Evolutionary conservation across 2,888 invertebrate species (phyloP).

Genomic region (Drosophila melanosoma): DNA sequence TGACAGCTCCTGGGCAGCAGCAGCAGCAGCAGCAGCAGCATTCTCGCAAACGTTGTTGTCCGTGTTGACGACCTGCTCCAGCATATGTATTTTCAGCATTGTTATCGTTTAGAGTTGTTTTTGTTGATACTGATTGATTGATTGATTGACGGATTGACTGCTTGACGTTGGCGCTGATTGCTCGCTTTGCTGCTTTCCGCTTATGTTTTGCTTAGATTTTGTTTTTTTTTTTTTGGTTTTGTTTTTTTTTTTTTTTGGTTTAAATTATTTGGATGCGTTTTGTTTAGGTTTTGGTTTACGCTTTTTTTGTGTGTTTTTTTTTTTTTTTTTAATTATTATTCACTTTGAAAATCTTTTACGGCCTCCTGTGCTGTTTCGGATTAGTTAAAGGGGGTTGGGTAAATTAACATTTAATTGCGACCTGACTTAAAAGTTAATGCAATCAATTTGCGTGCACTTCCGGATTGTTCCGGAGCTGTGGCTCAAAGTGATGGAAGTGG

Average conservation of each 20-base stretch:
- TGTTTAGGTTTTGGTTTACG: slow-evolving; percentile 47
- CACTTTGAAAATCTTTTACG: slow-evolving; percentile 45
- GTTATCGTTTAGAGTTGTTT: background rate
- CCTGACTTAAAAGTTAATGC: slow-evolving; percentile 20
- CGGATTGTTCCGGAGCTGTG: background rate
- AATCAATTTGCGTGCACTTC: slow-evolving; percentile 40
- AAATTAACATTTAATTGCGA: slow-evolving; percentile 16
- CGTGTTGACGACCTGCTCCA: slow-evolving; percentile 90
- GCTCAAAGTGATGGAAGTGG: background rate
- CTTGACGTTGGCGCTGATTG: slow-evolving; percentile 30
- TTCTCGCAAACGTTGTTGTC: slow-evolving; percentile 84
- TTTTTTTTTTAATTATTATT: slow-evolving; percentile 26
- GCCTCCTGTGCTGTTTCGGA: slow-evolving; percentile 8
- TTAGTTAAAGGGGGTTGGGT: background rate
- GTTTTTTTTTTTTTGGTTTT: slow-evolving; percentile 44
- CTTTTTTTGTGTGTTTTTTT: slow-evolving; percentile 10
- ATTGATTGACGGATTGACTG: slow-evolving; percentile 37
- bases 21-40: slow-evolving; percentile 23
- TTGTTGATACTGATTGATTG: slow-evolving; percentile 19
- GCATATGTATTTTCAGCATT: slow-evolving; percentile 92
- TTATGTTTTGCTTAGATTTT: slow-evolving; percentile 12
- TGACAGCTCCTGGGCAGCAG: slow-evolving; percentile 65
- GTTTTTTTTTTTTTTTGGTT: slow-evolving; percentile 68
- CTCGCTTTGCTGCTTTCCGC: slow-evolving; percentile 10
- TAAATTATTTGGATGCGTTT: slow-evolving; percentile 60